Conservation (phyloP, 1,140 invertebrate genomes). For the Nylanderia fulva region DNA sequence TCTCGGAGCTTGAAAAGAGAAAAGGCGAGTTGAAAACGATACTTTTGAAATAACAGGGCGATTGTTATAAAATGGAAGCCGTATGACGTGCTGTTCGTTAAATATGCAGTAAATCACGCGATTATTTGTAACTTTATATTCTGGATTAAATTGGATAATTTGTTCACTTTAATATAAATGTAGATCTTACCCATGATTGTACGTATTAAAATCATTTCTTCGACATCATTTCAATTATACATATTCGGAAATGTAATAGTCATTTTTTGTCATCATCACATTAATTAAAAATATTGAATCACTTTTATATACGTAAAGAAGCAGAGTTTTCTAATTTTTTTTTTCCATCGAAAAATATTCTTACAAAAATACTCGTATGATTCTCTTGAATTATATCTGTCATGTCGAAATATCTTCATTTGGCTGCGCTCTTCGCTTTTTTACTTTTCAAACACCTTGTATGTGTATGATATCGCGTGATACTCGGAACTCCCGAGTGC, state of each 20-base stretch:
- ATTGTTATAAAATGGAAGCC: neutral
- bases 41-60: neutral
- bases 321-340: neutral
- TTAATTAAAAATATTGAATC: constrained; percentile 13
- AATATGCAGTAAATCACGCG: neutral
- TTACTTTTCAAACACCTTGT: constrained; percentile 47
- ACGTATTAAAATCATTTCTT: neutral
- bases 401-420: neutral
- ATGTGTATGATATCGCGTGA: constrained; percentile 53
- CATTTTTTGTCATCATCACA: neutral
- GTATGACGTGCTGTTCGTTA: neutral
- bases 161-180: neutral
- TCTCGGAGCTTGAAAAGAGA: neutral
- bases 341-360: neutral
- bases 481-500: constrained; percentile 63
- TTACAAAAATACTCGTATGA: neutral
- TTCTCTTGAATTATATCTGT: neutral
- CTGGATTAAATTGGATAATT: neutral
- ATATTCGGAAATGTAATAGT: neutral
- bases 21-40: neutral
- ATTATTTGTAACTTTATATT: neutral
- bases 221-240: neutral
- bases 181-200: neutral
- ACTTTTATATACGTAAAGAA: neutral
- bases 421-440: neutral